Evolutionary conservation across 2,113 vertebrate genomes (phyloP), one percentile per base, ranked within the genome.

Genomic region (Ptychochromis oligacanthus): DNA sequence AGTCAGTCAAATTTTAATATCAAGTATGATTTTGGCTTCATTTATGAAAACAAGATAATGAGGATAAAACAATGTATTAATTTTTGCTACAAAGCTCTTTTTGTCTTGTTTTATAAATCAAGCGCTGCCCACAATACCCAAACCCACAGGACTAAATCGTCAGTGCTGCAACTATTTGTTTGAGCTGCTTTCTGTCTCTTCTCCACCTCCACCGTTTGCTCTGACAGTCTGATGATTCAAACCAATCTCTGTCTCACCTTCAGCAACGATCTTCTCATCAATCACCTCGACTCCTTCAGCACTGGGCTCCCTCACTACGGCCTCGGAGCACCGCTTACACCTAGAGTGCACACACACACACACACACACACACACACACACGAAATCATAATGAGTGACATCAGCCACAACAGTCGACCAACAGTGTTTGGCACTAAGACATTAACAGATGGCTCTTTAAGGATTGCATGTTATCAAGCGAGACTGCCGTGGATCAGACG

Each of bases 271-370:
- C 56, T 88, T 89, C 82, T 94, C 94, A 80, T 95, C 80, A 8
- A 93, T 82, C 20, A 20, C 20, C 36, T 90, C 20, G 1, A 67
- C 22, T 54, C 77, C 90, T 12, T 87, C 79, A 7, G 67, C 20
- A 9, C 28, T 26, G 3, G 72, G 91, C 22, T 95, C 92, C 28
- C 49, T 83, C 75, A 94, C 3, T 1, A 31, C 76, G 2, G 86
- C 77, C 11, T 74, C 3, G 1, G 95, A 95, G 77, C 96, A 96
- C 13, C 5, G 87, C 43, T 88, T 87, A 82, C 96, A 96, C 55
- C 96, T 96, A 54, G 20, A 88, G 81, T 40, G 82, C 17, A 52
- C 49, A 18, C 59, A 36, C 31, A 34, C 31, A 20, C 60, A 10
- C 52, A 5, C 31, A 9, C 17, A 67, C n/a, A 40, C 28, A 79